Conservation (phyloP, 2,113 vertebrate genomes). For the Lepisosteus osseus region DNA sequence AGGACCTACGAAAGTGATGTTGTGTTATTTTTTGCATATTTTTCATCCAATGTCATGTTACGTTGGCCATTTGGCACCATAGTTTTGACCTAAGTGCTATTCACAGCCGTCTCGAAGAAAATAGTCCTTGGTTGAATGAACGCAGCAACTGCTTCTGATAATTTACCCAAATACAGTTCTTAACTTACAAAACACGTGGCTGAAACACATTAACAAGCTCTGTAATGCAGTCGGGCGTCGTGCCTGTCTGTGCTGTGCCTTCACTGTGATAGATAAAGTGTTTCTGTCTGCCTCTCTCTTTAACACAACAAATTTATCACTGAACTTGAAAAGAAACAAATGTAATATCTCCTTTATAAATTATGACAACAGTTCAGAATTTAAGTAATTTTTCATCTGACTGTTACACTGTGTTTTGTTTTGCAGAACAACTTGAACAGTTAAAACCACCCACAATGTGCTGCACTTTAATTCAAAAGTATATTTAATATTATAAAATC, state of each 20-base stretch:
- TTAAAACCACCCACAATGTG: too few species aligned
- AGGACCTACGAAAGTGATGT: neutral
- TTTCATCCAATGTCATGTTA: too few species aligned
- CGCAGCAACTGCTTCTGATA: neutral
- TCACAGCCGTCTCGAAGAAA: neutral
- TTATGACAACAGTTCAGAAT: neutral
- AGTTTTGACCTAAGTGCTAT: neutral
- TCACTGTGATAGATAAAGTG: neutral
- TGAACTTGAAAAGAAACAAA: neutral
- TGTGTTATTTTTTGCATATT: too few species aligned
- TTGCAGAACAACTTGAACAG: neutral
- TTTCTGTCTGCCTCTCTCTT: slow-evolving; percentile 7
- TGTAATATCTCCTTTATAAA: neutral
- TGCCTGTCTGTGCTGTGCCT: neutral
- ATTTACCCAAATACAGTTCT: neutral
- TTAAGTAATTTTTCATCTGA: neutral
- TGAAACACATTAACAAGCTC: neutral
- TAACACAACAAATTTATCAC: neutral
- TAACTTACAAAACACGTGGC: neutral
- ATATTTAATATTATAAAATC: too few species aligned
- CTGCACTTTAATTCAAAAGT: too few species aligned
- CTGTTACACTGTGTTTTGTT: neutral
- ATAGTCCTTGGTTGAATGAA: neutral
- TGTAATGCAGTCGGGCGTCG: neutral
- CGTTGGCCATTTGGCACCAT: neutral